A percentile compares a stretch with the other conserved stretches of the same genome.
Conservation (phyloP, 2,113 vertebrate genomes). For the Thalassarche chlororhynchos region DNA sequence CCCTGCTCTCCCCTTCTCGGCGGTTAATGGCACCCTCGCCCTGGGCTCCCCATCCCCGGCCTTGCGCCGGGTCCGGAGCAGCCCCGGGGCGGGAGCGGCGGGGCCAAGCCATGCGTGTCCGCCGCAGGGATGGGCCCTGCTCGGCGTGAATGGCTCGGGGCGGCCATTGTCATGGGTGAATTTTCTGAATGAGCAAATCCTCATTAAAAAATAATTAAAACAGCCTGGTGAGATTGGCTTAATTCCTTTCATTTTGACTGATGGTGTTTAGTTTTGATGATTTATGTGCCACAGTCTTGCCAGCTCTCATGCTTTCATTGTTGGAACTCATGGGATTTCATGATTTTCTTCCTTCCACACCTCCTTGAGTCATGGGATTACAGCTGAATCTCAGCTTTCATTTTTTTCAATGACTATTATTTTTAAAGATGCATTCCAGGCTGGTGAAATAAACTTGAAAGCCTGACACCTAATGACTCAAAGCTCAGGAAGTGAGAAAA, state of each 20-base stretch:
- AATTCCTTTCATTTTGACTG: conserved; percentile 50
- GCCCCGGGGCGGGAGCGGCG: not conserved
- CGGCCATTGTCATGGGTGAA: conserved; percentile 8
- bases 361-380: conserved; percentile 54
- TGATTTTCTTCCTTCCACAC: conserved; percentile 51
- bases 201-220: conserved; percentile 68
- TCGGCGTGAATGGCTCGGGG: not conserved
- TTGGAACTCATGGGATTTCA: conserved; percentile 48
- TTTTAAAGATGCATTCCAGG: conserved; percentile 61
- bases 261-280: conserved; percentile 32
- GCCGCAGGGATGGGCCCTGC: not conserved
- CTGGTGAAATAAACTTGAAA: conserved; percentile 50
- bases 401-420: not conserved
- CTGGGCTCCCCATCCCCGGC: not conserved
- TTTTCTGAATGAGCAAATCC: conserved; percentile 69
- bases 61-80: not conserved
- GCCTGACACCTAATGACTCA: conserved; percentile 51
- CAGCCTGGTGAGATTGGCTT: conserved; percentile 45
- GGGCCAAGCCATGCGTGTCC: not conserved
- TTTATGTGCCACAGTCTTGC: conserved; percentile 30
- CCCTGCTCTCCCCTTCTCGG: not conserved
- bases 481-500: conserved; percentile 31
- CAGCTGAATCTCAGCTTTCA: conserved; percentile 21
- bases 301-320: conserved; percentile 42
- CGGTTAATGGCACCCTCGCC: not conserved